A percentile compares a stretch with the other conserved stretches of the same genome.
Conservation (phyloP, 23 tunicate species). For the Phallusia fumigata region DNA sequence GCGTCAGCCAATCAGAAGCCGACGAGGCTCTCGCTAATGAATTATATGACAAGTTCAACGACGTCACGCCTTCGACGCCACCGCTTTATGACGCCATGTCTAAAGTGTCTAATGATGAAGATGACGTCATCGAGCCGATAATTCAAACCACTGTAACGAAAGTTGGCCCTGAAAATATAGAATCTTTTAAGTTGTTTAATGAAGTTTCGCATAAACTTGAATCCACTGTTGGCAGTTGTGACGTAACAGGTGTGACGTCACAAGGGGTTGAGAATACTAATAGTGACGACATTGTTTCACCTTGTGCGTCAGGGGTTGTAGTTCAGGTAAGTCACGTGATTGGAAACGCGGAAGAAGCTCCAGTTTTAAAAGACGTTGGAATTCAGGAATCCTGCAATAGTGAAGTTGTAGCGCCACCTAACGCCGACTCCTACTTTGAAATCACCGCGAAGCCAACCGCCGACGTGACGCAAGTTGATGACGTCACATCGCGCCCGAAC, state of each 20-base stretch:
- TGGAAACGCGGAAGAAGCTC: neutral
- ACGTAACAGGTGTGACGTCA: neutral
- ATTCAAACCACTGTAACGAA: no score
- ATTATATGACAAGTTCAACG: slow-evolving; percentile 23
- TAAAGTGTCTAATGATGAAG: neutral
- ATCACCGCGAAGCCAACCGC: neutral
- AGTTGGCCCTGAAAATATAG: no score
- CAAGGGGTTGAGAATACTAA: neutral
- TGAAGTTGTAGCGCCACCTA: neutral
- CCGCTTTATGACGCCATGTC: slow-evolving; percentile 21
- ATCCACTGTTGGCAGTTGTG: no score
- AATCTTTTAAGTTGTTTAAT: no score
- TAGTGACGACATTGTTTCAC: neutral
- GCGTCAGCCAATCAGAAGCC: slow-evolving; percentile 50
- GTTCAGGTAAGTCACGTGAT: neutral
- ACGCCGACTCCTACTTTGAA: slow-evolving; percentile 7
- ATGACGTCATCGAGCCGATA: neutral
- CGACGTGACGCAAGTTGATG: neutral
- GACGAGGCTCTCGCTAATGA: slow-evolving; percentile 63
- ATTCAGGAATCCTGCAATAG: neutral
- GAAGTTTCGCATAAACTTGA: no score
- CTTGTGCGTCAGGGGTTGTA: neutral
- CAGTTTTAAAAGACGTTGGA: neutral
- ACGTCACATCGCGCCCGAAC: neutral
- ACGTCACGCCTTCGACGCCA: slow-evolving; percentile 51